phyloP scores from a whole-genome alignment of 2,113 vertebrate genomes.

The Sinocyclocheilus grahami region DNA sequence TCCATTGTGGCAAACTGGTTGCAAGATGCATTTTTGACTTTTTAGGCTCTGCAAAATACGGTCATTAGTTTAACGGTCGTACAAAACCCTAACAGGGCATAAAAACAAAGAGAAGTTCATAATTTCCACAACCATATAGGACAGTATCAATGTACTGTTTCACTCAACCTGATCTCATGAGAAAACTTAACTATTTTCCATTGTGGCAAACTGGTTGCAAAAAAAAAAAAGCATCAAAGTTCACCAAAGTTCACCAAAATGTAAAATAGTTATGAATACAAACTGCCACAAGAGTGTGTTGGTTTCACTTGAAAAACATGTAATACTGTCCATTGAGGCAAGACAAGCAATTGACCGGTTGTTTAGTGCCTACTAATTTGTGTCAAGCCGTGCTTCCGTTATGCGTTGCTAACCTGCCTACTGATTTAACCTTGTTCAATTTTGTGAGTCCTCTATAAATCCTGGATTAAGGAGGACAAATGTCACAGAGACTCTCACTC shows the following conservation, averaged over 20 bases:
- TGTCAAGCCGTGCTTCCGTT: conserved; percentile 38
- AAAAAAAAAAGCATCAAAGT: not conserved
- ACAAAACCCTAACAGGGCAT: conserved; percentile 1
- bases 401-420: conserved; percentile 62
- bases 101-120: not conserved
- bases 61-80: conserved; percentile 41
- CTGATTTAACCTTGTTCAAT: conserved; percentile 69
- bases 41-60: conserved; percentile 43
- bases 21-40: conserved; percentile 53
- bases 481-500: conserved; percentile 64
- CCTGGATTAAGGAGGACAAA: conserved; percentile 74
- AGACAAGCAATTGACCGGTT: not conserved
- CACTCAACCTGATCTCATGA: not conserved
- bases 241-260: not conserved
- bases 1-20: no score
- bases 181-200: no score
- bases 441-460: conserved; percentile 66
- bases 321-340: not conserved
- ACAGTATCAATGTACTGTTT: not conserved
- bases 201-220: no score
- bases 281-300: no score
- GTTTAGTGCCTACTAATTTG: conserved; percentile 12
- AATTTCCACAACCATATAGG: no score
- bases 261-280: not conserved
- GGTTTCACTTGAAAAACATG: no score